Base-by-base conservation (phyloP, 2,113 vertebrate species). In the Lasiurus borealis region DNA sequence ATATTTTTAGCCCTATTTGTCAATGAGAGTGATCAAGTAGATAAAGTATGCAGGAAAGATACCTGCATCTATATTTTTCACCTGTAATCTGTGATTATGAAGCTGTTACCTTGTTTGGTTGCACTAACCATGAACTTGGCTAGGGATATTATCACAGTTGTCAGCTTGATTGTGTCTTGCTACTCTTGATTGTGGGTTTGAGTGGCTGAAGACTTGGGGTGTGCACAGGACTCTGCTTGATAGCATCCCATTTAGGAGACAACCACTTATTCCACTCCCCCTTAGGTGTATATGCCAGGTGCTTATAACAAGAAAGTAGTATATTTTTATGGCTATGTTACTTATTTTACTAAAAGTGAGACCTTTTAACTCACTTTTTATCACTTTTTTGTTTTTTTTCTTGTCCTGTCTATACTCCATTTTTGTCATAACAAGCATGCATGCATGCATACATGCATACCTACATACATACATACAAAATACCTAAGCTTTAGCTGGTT, bases 1-100 rank as follows among this genome's bases (percentile, higher is more conserved):
- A 0, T 9, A 0, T 27, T 34, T 29, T 15, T 27, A 4, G 7
- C 11, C 11, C 0, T 13, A 0, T 29, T 5, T 27, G 48, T 14
- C 25, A 2, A 16, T 1, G 77, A 64, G 29, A n/a, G 15, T 2
- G 0, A 2, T 0, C 2, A 1, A 72, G 75, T 34, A 1, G 62
- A 3, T 8, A 0, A 2, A 7, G 27, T 18, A 0, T 1, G 0
- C 0, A 3, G 50, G 8, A 1, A 25, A 11, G 36, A 14, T 44
- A 0, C 8, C 11, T 19, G 6, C 23, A 6, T 15, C 34, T 31
- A 27, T 13, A 3, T 2, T 0, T 6, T 8, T 5, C n/a, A 14
- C 8, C 23, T 8, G 3, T 12, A 3, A 1, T 21, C 8, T 40
- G 27, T 46, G 40, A 3, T 6, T 5, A 13, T 2, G 6, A 0